These are phyloP conservation scores for Planiliza haematocheilus DNA, from an alignment of 2,113 vertebrate species.

Conservation along the genomic window DNA sequence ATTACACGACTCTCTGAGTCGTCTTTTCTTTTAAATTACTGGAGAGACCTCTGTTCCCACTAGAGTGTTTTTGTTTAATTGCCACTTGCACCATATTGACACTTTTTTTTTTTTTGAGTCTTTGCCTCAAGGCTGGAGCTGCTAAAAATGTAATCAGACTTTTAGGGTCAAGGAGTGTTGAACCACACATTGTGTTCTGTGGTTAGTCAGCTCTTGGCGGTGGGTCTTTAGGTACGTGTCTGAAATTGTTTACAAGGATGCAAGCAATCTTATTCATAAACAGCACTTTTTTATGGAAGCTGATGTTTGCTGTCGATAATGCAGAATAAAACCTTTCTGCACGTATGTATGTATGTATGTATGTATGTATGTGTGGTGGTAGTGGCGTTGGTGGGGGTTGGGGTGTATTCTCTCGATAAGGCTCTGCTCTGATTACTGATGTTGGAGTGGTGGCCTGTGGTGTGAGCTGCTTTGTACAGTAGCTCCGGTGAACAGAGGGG, in stretches of 20 bases:
- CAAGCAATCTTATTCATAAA: too few relatives aligned
- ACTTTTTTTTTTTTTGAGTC: not conserved
- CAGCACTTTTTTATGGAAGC: too few relatives aligned
- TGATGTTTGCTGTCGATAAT: not conserved
- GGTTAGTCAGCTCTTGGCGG: not conserved
- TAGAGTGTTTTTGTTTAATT: conserved; percentile 10
- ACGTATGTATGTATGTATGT: conserved; percentile 13
- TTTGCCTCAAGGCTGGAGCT: not conserved
- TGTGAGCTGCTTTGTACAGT: conserved; percentile 50
- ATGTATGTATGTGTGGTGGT: conserved; percentile 32
- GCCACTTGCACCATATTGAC: not conserved
- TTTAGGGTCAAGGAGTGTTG: conserved; percentile 1
- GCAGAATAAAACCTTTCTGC: not conserved
- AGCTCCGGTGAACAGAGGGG: conserved; percentile 59
- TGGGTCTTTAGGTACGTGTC: too few relatives aligned
- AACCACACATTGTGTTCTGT: not conserved
- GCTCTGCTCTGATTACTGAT: conserved; percentile 43
- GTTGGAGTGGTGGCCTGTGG: conserved; percentile 44
- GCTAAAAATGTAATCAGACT: not conserved
- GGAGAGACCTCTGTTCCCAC: not conserved
- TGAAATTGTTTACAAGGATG: too few relatives aligned
- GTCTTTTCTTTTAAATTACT: conserved; percentile 10
- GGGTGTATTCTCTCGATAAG: conserved; percentile 4
- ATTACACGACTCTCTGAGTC: conserved; percentile 8
- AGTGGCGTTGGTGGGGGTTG: not conserved